Percentiles rank a stretch among this genome's conserved stretches.
These are phyloP conservation scores for Drosophila melanica DNA, from an alignment of 1,140 invertebrate genomes.

Conservation along the genomic window DNA sequence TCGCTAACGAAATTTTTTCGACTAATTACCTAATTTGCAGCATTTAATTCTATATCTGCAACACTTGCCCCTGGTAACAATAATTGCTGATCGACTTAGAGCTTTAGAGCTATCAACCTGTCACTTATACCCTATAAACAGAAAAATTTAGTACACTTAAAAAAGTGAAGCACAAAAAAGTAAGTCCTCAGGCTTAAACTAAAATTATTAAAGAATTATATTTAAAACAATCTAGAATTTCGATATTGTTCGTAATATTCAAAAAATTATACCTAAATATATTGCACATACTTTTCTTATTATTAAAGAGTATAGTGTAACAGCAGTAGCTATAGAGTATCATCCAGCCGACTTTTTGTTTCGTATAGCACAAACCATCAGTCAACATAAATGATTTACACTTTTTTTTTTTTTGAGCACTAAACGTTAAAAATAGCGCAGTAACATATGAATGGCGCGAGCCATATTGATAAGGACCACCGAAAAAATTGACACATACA, in stretches of 20 bases:
- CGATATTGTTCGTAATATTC: no score
- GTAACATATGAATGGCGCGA: constrained; percentile 72
- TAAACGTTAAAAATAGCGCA: constrained; percentile 61
- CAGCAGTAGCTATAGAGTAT: not conserved
- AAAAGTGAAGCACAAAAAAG: no score
- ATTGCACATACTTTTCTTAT: no score
- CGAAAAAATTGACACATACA: constrained; percentile 18
- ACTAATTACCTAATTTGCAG: constrained; percentile 14
- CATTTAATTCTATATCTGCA: not conserved
- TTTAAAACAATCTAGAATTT: no score
- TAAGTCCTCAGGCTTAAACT: not conserved
- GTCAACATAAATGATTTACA: constrained; percentile 27
- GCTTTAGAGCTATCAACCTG: constrained; percentile 54
- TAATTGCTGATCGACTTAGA: constrained; percentile 4
- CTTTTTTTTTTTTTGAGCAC: constrained; percentile 7
- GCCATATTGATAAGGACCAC: constrained; percentile 52
- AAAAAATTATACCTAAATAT: no score
- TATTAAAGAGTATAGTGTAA: not conserved
- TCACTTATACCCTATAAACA: constrained; percentile 11
- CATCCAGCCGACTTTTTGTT: not conserved
- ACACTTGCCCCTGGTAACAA: constrained; percentile 35
- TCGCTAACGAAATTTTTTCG: not conserved
- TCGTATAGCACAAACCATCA: not conserved
- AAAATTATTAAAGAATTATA: no score
- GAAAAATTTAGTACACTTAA: not conserved